These are phyloP conservation scores for Drosophila meridionalis DNA, from an alignment of 2,888 invertebrate genomes.

Conservation along the genomic window DNA sequence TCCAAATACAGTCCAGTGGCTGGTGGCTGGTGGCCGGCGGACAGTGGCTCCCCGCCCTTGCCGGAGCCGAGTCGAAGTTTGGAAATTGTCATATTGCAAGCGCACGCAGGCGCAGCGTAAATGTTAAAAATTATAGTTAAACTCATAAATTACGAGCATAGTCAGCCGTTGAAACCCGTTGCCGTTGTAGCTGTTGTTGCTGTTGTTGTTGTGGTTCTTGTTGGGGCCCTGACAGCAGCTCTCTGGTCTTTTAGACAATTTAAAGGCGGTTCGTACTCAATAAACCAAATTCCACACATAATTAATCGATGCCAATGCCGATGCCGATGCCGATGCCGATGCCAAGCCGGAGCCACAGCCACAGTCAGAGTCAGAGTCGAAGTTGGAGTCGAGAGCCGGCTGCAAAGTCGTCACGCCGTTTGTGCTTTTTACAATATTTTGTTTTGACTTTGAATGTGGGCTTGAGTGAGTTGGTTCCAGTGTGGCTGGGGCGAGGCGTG, in stretches of 20 bases:
- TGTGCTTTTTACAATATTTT: constrained; percentile 70
- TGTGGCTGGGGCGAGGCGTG: constrained; percentile 59
- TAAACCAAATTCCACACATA: constrained; percentile 83
- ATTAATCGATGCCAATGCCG: constrained; percentile 80
- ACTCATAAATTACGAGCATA: constrained; percentile 81
- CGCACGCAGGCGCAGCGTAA: constrained; percentile 82
- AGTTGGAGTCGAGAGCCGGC: constrained; percentile 36
- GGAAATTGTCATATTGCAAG: constrained; percentile 80
- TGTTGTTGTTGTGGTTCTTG: constrained; percentile 29
- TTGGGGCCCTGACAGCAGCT: constrained; percentile 68
- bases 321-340: constrained; percentile 32
- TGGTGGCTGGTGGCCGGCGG: not conserved
- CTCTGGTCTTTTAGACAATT: constrained; percentile 80
- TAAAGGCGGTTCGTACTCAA: constrained; percentile 82
- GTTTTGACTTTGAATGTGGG: constrained; percentile 79
- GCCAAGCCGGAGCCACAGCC: constrained; percentile 24
- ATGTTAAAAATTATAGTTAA: constrained; percentile 82
- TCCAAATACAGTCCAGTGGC: constrained; percentile 66
- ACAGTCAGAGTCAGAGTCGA: constrained; percentile 6
- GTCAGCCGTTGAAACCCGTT: constrained; percentile 72
- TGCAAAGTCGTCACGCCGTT: constrained; percentile 49
- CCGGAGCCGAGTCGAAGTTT: constrained; percentile 18
- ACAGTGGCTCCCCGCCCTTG: constrained; percentile 21
- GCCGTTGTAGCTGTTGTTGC: constrained; percentile 13
- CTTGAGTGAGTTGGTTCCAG: constrained; percentile 55